Percentiles rank a stretch among this genome's conserved stretches.
phyloP scores from a whole-genome alignment of 2,888 invertebrate genomes.

The Ethmia dodecea region DNA sequence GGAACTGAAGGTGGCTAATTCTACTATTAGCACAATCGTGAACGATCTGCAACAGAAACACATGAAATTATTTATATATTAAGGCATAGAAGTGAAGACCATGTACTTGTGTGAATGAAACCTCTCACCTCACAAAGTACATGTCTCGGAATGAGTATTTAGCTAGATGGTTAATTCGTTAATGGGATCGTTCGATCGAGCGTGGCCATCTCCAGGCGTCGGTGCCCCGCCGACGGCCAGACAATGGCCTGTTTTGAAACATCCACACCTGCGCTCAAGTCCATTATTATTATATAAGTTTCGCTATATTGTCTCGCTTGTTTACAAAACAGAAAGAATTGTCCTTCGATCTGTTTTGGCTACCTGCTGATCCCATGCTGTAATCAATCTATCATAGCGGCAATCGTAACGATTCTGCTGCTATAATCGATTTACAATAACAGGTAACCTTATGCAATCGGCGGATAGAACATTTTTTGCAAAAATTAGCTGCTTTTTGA shows the following conservation, averaged over 20 bases:
- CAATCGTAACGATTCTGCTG: no score
- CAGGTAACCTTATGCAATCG: no score
- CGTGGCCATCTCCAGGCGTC: conserved; percentile 1
- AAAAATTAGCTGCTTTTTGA: no score
- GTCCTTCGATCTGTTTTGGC: conserved; percentile 7
- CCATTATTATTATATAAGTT: conserved; percentile 6
- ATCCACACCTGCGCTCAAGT: neutral
- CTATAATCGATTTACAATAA: no score
- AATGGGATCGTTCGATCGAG: neutral
- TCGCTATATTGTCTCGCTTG: conserved; percentile 10
- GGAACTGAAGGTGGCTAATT: conserved; percentile 35
- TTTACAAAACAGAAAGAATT: conserved; percentile 13
- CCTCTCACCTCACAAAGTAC: conserved; percentile 5
- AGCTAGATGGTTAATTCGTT: conserved; percentile 3
- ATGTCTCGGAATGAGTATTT: conserved; percentile 9
- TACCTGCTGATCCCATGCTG: no score
- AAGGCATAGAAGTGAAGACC: no score
- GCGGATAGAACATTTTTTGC: no score
- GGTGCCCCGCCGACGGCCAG: conserved; percentile 9
- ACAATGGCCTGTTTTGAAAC: conserved; percentile 20
- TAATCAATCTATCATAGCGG: no score
- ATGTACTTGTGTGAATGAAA: neutral
- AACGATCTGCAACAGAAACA: conserved; percentile 46
- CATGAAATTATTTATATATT: no score
- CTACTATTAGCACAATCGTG: conserved; percentile 42